Evolutionary conservation across 2,113 vertebrate species (phyloP), one percentile per base, ranked within the genome.

Genomic region (Rissa tridactyla): DNA sequence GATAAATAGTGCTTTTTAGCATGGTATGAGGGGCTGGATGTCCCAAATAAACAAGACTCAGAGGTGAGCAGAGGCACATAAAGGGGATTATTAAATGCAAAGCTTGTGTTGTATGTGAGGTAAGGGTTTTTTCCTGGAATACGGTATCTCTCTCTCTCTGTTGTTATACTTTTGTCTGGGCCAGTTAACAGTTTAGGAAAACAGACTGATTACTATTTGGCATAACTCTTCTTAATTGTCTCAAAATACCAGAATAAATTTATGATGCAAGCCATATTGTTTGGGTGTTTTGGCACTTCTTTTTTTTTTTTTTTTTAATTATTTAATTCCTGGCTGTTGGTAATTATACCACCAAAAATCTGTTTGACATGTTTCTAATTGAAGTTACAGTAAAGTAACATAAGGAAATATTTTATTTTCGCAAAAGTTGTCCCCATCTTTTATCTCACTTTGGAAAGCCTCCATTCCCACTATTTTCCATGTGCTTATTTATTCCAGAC

Each of bases 401-500:
- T 68, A 70, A 78, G 78, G 86, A 92, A 92, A 61, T 92, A 76
- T 40, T 95, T 86, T 64, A 69, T 85, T 87, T 95, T 86, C 92
- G 61, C 26, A 72, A 21, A 92, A 88, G 47, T 75, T 86, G 86
- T 66, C 21, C 51, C 16, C 21, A 32, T 92, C 77, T 91, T 92
- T 92, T 91, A 32, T 81, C 52, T 79, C 62, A 49, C 15, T 94
- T 94, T 94, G 88, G 88, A 93, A 86, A 91, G 17, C 54, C 34
- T 92, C 61, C 70, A 79, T 94, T 92, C 70, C 70, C 51, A 54
- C 54, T 94, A n/a, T 92, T 92, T 94, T 91, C 83, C 65, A 55
- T 87, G 62, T 77, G 51, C 68, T 92, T 92, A 6, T 93, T 88
- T 96, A 78, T 81, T 89, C 30, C 91, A 84, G 62, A 79, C 52